Percentiles rank a stretch among this genome's conserved stretches.
Evolutionary conservation across 1,140 invertebrate species (phyloP).

Genomic region (Goniozus legneri): DNA sequence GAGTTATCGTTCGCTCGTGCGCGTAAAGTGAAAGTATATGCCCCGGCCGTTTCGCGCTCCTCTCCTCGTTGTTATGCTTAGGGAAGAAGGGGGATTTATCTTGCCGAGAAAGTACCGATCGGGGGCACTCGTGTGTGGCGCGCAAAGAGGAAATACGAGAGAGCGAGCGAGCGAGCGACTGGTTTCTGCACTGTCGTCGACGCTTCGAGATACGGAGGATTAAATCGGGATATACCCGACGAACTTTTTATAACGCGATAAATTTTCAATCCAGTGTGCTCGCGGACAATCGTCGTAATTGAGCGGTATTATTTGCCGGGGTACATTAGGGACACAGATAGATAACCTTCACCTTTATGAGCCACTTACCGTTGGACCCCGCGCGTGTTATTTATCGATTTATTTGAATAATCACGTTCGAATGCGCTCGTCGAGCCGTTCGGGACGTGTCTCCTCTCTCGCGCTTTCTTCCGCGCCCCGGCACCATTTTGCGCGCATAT

Average conservation of each 20-base stretch:
- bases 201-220: too few species aligned
- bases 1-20: slow-evolving; percentile 30
- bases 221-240: too few species aligned
- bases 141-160: too few species aligned
- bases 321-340: slow-evolving; percentile 9
- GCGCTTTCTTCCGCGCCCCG: neutral
- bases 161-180: too few species aligned
- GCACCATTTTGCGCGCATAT: slow-evolving; percentile 1
- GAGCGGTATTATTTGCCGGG: slow-evolving; percentile 3
- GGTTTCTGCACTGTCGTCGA: too few species aligned
- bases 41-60: slow-evolving; percentile 20
- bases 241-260: too few species aligned
- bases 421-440: slow-evolving; percentile 24
- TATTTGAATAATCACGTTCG: slow-evolving; percentile 38
- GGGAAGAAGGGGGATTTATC: too few species aligned
- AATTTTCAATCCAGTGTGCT: too few species aligned
- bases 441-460: slow-evolving; percentile 5
- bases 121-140: too few species aligned
- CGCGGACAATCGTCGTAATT: too few species aligned
- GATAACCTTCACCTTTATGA: neutral
- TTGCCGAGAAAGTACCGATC: too few species aligned
- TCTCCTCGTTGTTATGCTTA: slow-evolving; percentile 14
- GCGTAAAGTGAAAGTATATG: slow-evolving; percentile 31
- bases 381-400: slow-evolving; percentile 34
- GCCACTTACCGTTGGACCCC: neutral